Conservation (phyloP, 1,140 invertebrate genomes). For the Nebria ingens region DNA sequence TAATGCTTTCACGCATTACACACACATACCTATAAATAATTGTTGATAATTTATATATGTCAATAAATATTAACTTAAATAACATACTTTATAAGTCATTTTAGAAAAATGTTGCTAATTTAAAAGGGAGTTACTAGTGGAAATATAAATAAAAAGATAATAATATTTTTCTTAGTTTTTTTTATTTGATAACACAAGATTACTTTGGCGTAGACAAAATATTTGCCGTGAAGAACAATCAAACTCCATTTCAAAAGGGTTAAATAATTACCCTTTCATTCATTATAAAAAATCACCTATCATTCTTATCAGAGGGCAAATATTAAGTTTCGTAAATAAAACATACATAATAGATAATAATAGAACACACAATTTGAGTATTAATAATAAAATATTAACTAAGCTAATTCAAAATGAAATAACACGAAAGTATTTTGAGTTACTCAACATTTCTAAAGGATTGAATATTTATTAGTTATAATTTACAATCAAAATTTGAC, state of each 20-base stretch:
- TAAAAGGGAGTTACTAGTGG: too few species aligned
- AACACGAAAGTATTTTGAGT: neutral
- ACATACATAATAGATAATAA: slow-evolving; percentile 1
- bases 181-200: slow-evolving; percentile 5
- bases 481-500: neutral
- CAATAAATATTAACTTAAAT: too few species aligned
- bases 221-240: neutral
- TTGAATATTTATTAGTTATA: neutral
- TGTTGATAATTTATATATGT: too few species aligned
- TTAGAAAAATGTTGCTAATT: too few species aligned
- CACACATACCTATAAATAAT: too few species aligned
- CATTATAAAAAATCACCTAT: slow-evolving; percentile 8
- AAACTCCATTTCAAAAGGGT: neutral
- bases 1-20: too few species aligned
- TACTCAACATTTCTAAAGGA: neutral
- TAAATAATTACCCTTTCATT: neutral
- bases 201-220: slow-evolving; percentile 1
- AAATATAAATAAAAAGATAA: neutral
- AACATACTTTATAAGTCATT: too few species aligned
- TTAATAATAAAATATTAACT: neutral
- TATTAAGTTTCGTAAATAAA: neutral
- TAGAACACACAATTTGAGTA: neutral
- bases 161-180: neutral
- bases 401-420: neutral
- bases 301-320: neutral